phyloP scores from a whole-genome alignment of 92 coral and sea anemone species.

The Siderastrea siderea region DNA sequence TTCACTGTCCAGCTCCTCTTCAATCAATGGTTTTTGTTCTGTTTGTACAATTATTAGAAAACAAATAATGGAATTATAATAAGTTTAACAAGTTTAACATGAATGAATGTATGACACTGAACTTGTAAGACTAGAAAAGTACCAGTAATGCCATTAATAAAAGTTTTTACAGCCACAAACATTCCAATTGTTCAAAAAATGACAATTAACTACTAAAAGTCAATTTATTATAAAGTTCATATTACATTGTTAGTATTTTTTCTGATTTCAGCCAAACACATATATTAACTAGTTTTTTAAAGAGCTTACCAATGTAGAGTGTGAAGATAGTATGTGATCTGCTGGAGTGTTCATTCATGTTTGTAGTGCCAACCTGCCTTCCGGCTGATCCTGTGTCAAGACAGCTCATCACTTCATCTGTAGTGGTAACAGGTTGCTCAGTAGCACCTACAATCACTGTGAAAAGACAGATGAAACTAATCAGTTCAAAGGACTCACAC shows the following conservation, averaged over 20 bases:
- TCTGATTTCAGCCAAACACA: no score
- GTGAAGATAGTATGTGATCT: slow-evolving; percentile 99
- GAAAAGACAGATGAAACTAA: not conserved
- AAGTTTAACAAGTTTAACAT: not conserved
- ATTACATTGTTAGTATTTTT: no score
- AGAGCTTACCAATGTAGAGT: slow-evolving; percentile 85
- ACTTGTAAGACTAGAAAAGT: no score
- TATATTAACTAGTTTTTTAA: no score
- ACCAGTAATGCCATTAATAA: no score
- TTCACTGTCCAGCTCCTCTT: slow-evolving; percentile 54
- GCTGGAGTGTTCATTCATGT: slow-evolving; percentile 99
- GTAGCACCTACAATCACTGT: slow-evolving; percentile 96
- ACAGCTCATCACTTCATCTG: slow-evolving; percentile 98
- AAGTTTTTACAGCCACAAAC: no score
- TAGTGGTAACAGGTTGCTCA: slow-evolving; percentile 84
- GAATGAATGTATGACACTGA: no score
- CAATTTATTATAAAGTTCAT: no score
- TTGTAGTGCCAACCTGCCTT: slow-evolving; percentile 92
- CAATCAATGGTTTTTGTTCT: slow-evolving; percentile 80
- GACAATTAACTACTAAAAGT: no score
- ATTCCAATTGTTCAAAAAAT: no score
- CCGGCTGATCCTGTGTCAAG: slow-evolving; percentile 95
- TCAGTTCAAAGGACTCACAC: not conserved
- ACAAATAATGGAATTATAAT: not conserved
- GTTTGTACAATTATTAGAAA: not conserved